Conservation (phyloP, 2,888 invertebrate species). For the Boloria euphrosyne region DNA sequence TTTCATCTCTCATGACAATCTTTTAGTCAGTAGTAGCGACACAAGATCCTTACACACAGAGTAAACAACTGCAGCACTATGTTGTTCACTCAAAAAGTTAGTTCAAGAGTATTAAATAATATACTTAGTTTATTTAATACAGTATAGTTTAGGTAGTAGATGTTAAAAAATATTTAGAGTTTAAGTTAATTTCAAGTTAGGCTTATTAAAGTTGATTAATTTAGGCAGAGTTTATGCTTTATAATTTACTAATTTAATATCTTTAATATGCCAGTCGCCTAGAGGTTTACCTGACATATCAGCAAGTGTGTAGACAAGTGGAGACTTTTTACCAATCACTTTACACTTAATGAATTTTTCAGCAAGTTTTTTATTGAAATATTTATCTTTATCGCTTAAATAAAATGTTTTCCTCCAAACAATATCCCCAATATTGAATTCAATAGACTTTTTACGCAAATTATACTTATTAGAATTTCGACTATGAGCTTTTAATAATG, state of each 20-base stretch:
- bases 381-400: slow-evolving; percentile 29
- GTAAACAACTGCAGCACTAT: too few species aligned
- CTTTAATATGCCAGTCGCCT: slow-evolving; percentile 29
- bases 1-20: too few species aligned
- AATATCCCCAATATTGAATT: slow-evolving; percentile 40
- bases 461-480: slow-evolving; percentile 37
- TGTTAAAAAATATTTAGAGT: too few species aligned
- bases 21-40: too few species aligned
- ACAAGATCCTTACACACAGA: too few species aligned
- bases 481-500: slow-evolving; percentile 29
- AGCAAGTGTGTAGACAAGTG: slow-evolving; percentile 18
- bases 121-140: too few species aligned
- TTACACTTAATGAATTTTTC: neutral
- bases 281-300: slow-evolving; percentile 25
- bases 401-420: slow-evolving; percentile 31
- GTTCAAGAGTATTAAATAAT: too few species aligned
- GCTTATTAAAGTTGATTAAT: too few species aligned
- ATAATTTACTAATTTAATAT: slow-evolving; percentile 18
- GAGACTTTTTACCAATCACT: slow-evolving; percentile 16
- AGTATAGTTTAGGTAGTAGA: too few species aligned
- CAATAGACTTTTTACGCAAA: slow-evolving; percentile 24
- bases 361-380: slow-evolving; percentile 20
- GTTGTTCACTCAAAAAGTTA: too few species aligned
- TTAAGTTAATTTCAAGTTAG: too few species aligned
- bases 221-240: slow-evolving; percentile 3